Conservation (phyloP, 2,113 vertebrate genomes). For the Amphiprion ocellaris region DNA sequence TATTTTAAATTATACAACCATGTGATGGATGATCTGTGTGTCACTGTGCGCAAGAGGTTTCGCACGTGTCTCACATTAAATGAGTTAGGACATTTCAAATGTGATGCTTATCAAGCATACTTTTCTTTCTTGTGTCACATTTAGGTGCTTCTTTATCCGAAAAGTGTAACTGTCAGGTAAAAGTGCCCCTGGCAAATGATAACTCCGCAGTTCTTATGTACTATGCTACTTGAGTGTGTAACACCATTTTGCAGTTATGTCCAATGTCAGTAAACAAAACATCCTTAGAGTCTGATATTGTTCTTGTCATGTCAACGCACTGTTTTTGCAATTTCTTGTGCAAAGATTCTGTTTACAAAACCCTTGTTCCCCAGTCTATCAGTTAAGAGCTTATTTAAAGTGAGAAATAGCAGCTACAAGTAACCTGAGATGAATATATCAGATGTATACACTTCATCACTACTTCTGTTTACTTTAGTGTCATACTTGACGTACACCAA, state of each 20-base stretch:
- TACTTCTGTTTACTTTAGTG: neutral
- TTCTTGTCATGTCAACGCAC: constrained; percentile 10
- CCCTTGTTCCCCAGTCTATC: constrained; percentile 6
- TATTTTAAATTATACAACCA: constrained; percentile 1
- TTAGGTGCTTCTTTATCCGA: neutral
- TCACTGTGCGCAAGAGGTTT: constrained; percentile 1
- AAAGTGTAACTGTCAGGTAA: neutral
- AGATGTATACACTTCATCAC: neutral
- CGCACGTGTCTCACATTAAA: constrained; percentile 2
- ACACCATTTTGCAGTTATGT: neutral
- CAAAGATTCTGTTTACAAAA: neutral
- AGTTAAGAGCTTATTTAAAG: neutral
- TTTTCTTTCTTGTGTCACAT: neutral
- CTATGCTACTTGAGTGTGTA: neutral
- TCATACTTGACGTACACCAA: neutral
- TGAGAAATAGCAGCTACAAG: neutral
- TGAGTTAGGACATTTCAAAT: neutral
- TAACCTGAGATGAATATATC: neutral
- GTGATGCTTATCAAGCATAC: neutral
- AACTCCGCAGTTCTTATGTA: neutral
- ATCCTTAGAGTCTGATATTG: neutral
- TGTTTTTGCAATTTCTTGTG: constrained; percentile 4
- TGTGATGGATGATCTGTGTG: constrained; percentile 18
- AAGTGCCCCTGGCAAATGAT: neutral
- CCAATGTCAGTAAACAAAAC: neutral